phyloP scores from a whole-genome alignment of 2,797 vertebrate genomes.

The Cercopithecus diana region DNA sequence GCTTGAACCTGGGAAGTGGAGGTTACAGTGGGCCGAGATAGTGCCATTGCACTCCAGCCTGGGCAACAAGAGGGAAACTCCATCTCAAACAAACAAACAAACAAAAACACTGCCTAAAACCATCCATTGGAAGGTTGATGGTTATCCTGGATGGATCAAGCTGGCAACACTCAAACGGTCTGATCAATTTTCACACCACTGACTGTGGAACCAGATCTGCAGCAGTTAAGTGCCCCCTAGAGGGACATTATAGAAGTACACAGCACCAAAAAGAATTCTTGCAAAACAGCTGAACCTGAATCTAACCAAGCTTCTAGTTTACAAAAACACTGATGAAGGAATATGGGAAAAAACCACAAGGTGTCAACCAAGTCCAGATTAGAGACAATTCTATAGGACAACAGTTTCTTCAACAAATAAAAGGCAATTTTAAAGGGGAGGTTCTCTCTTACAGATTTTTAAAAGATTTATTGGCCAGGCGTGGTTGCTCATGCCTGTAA shows the following conservation, averaged over 20 bases:
- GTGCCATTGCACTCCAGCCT: no score
- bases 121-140: background rate
- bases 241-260: background rate
- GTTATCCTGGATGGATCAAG: background rate
- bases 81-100: no score
- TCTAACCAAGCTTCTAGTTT: background rate
- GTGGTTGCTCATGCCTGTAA: no score
- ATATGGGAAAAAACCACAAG: background rate
- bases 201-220: accelerated
- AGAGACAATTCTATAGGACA: background rate
- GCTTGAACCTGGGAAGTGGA: no score
- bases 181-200: background rate
- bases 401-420: background rate
- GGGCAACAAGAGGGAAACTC: no score
- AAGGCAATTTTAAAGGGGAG: background rate
- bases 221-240: background rate
- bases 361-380: background rate
- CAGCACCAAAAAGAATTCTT: background rate
- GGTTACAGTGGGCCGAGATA: no score
- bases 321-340: background rate
- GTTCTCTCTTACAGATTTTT: background rate
- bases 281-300: background rate
- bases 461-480: background rate
- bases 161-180: background rate
- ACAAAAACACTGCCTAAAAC: background rate